Evolutionary conservation across 2,797 vertebrate species (phyloP), one percentile per base, ranked within the genome.

Genomic region (Clarias laeviceps): DNA sequence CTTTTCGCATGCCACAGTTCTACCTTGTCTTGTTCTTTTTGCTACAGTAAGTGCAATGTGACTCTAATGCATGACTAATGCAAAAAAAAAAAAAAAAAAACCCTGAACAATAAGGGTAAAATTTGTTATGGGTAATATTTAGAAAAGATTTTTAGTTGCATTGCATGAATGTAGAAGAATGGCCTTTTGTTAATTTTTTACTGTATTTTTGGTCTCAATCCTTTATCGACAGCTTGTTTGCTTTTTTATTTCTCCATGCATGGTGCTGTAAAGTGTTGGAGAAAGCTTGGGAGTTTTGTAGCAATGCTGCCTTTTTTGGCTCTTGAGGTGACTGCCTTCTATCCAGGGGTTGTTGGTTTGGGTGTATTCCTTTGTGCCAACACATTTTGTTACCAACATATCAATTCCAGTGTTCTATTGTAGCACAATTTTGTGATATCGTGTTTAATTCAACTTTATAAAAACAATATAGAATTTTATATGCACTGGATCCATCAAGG

Each of bases 301-400:
- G 88, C 89, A 88, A 84, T 74, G 89, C 84, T 83, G 85, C 88
- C 84, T 88, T 88, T 82, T 88, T 76, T 3, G 88, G 88, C 85
- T 90, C 85, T 90, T 85, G 85, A 84, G 78, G 80, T 80, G 85
- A 88, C 72, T 88, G 89, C 89, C 87, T 89, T 86, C 82, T 85
- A 86, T 88, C 86, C 86, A 87, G 87, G 84, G 80, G 85, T 83
- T 86, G 83, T 89, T 57, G 70, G 83, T 83, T 79, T 86, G 82
- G 85, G 86, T 88, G 92, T 95, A 94, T 94, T 95, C 84, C 66
- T 87, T 87, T 83, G 85, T 88, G 89, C 89, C 89, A 89, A 88
- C 89, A 88, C 79, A 87, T 84, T 81, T 70, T 66, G 84, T 95
- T 93, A 93, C 93, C 91, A 92, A 95, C 94, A 95, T 95, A 94